phyloP scores from a whole-genome alignment of 2,888 invertebrate genomes.

The Meghimatium bilineatum region DNA sequence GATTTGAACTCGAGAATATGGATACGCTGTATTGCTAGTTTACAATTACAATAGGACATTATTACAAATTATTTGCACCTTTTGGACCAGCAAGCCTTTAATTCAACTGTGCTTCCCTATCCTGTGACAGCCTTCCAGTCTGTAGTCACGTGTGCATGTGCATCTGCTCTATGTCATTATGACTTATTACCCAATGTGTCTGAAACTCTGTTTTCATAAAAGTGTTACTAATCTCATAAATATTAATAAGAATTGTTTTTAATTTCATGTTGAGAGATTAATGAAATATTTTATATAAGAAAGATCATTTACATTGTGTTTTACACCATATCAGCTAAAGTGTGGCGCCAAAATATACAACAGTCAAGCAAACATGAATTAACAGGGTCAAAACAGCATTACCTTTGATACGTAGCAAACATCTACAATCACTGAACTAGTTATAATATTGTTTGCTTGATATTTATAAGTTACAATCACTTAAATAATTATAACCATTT shows the following conservation, averaged over 20 bases:
- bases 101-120: too few species aligned
- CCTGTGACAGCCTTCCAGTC: too few species aligned
- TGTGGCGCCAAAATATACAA: background rate
- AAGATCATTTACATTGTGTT: background rate
- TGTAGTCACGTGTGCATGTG: too few species aligned
- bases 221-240: background rate
- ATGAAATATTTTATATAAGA: background rate
- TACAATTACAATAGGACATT: too few species aligned
- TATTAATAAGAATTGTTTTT: background rate
- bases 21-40: too few species aligned
- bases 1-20: too few species aligned
- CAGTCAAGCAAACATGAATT: background rate
- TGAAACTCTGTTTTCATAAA: background rate
- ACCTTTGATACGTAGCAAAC: background rate
- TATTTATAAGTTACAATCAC: too few species aligned
- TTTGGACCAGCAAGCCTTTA: too few species aligned
- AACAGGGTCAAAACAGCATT: background rate
- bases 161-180: too few species aligned
- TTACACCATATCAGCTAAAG: background rate
- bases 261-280: background rate
- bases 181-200: too few species aligned
- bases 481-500: too few species aligned
- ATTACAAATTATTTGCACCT: too few species aligned
- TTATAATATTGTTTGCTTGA: background rate
- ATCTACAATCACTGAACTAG: background rate